phyloP scores from a whole-genome alignment of 1,140 invertebrate species.

The Drosophila tropicalis region DNA sequence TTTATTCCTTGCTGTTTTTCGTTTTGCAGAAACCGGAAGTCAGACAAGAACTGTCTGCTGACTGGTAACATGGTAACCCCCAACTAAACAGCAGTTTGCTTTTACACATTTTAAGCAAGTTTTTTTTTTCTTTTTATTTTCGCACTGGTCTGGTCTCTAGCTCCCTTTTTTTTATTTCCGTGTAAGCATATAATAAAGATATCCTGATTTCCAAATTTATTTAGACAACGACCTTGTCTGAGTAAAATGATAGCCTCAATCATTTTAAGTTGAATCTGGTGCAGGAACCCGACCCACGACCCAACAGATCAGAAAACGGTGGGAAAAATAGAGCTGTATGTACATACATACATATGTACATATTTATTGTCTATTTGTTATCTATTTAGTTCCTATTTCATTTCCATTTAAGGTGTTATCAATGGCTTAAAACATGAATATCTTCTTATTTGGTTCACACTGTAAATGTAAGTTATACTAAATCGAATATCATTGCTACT shows the following conservation, averaged over 20 bases:
- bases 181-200: slow-evolving; percentile 66
- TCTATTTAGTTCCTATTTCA: too few relatives aligned
- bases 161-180: slow-evolving; percentile 23
- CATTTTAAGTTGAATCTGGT: too few relatives aligned
- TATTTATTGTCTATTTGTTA: too few relatives aligned
- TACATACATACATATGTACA: too few relatives aligned
- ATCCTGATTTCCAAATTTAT: slow-evolving; percentile 76
- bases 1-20: slow-evolving; percentile 29
- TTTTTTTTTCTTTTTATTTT: slow-evolving; percentile 3
- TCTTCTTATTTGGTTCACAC: background rate
- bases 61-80: background rate
- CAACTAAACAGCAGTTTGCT: background rate
- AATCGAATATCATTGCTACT: slow-evolving; percentile 54
- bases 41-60: slow-evolving; percentile 11
- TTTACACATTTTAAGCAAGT: slow-evolving; percentile 15
- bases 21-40: slow-evolving; percentile 49
- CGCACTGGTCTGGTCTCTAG: slow-evolving; percentile 11
- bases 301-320: too few relatives aligned
- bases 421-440: too few relatives aligned
- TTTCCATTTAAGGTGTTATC: too few relatives aligned
- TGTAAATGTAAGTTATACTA: slow-evolving; percentile 63
- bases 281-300: too few relatives aligned
- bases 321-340: too few relatives aligned
- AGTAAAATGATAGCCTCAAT: slow-evolving; percentile 46
- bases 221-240: slow-evolving; percentile 68